phyloP scores from a whole-genome alignment of 2,888 invertebrate genomes.

The Lasioglossum morio region DNA sequence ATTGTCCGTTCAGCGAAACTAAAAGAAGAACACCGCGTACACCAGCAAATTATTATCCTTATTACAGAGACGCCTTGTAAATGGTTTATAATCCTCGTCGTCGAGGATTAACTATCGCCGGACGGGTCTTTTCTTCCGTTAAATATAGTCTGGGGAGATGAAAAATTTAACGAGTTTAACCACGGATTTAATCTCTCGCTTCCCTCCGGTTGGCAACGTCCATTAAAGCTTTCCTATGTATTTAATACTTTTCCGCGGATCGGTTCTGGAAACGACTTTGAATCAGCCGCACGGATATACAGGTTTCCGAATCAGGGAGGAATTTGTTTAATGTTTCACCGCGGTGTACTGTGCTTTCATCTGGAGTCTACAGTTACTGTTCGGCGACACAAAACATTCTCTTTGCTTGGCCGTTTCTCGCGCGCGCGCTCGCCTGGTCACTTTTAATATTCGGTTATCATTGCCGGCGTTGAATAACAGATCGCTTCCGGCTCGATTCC shows the following conservation, averaged over 20 bases:
- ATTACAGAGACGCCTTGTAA: not conserved
- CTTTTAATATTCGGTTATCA: not conserved
- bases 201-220: not conserved
- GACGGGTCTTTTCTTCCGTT: not conserved
- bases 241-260: not conserved
- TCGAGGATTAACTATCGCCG: not conserved
- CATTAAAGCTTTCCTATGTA: not conserved
- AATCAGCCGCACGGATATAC: not conserved
- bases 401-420: not conserved
- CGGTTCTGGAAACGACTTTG: not conserved
- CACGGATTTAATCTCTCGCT: not conserved
- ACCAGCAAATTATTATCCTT: not conserved
- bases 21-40: not conserved
- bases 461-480: not conserved
- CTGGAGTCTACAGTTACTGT: not conserved
- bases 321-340: not conserved
- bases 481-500: not conserved
- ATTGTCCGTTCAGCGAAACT: not conserved
- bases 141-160: not conserved
- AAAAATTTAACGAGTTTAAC: slow-evolving; percentile 3
- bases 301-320: not conserved
- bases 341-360: not conserved
- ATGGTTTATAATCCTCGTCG: slow-evolving; percentile 1
- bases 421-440: not conserved
- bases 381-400: not conserved